Evolutionary conservation across 2,797 vertebrate genomes (phyloP), one percentile per base, ranked within the genome.

Genomic region (Sus cebifrons): DNA sequence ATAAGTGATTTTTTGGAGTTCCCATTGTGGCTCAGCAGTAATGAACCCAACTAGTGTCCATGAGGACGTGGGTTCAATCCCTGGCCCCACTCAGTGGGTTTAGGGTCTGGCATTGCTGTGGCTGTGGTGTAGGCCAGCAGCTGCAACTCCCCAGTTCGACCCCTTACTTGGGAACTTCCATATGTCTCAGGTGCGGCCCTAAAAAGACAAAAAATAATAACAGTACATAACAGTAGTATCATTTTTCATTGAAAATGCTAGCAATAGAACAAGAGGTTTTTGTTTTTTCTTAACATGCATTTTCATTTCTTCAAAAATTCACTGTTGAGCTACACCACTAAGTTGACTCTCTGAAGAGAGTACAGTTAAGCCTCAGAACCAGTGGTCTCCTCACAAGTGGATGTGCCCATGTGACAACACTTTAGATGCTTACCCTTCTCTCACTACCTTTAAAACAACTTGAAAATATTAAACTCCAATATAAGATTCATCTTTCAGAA

Each of bases 231-330:
- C 44, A 49, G 9, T 49, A 49, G 44, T 73, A 32, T 20, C 29
- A 60, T 60, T 94, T 77, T 81, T 62, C 25, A 84, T 21, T 84
- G 60, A 65, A 94, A 96, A 78, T 78, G 5, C 56, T 86, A 90
- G 36, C 23, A 77, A 12, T 20, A 62, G 49, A 60, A 83, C 64
- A 17, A 78, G 6, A 65, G 16, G 6, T 62, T 87, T 89, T 87
- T 40, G 10, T 32, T 73, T 71, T 85, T 89, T 85, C 40, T 77
- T 91, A 85, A 71, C 44, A 18, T 95, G 40, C 2, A 67, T 70
- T 96, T 92, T 87, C 14, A 89, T 40, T 62, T 96, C 56, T 82
- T 93, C 36, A 91, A 36, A 96, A 77, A 90, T 44, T 62, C n/a
- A 71, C 18, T 58, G 17, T 70, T 94, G 52, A 95, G 75, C 27